A percentile compares a stretch with the other conserved stretches of the same genome.
Conservation (phyloP, 2,113 vertebrate species). For the Polypterus bichir region DNA sequence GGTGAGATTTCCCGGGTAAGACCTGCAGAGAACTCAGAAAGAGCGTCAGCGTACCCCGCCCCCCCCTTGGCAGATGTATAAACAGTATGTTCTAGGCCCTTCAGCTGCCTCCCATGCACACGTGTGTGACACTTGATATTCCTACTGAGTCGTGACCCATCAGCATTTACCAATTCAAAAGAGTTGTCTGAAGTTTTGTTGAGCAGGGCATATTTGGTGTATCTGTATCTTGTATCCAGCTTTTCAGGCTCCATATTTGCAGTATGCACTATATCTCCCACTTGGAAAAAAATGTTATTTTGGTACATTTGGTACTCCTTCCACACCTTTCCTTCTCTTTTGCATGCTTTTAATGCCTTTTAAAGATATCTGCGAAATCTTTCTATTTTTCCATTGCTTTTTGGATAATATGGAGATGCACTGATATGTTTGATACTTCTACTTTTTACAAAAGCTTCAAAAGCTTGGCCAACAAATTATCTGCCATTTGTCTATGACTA, state of each 20-base stretch:
- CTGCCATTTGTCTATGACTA: constrained; percentile 2
- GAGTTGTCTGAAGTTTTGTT: constrained; percentile 8
- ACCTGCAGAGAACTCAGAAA: too few relatives aligned
- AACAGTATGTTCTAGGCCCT: too few relatives aligned
- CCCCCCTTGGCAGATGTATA: too few relatives aligned
- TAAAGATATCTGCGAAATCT: constrained; percentile 8
- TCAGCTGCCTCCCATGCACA: too few relatives aligned
- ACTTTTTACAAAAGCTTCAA: not conserved
- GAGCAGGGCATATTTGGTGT: not conserved
- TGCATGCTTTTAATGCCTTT: constrained; percentile 10
- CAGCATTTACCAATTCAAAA: constrained; percentile 11
- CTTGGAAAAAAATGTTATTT: constrained; percentile 6
- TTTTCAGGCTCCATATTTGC: constrained; percentile 6
- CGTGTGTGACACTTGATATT: too few relatives aligned
- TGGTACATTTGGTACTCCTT: too few relatives aligned
- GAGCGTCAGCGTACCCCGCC: too few relatives aligned
- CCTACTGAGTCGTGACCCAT: not conserved
- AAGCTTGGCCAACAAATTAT: not conserved
- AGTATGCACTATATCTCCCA: constrained; percentile 6
- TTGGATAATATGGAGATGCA: constrained; percentile 11
- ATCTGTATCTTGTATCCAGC: constrained; percentile 7
- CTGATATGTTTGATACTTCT: constrained; percentile 11
- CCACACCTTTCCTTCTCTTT: constrained; percentile 8
- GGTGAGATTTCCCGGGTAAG: too few relatives aligned
- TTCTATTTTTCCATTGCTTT: constrained; percentile 14